Evolutionary conservation across 2,797 vertebrate genomes (phyloP).

Genomic region (Clamator glandarius): DNA sequence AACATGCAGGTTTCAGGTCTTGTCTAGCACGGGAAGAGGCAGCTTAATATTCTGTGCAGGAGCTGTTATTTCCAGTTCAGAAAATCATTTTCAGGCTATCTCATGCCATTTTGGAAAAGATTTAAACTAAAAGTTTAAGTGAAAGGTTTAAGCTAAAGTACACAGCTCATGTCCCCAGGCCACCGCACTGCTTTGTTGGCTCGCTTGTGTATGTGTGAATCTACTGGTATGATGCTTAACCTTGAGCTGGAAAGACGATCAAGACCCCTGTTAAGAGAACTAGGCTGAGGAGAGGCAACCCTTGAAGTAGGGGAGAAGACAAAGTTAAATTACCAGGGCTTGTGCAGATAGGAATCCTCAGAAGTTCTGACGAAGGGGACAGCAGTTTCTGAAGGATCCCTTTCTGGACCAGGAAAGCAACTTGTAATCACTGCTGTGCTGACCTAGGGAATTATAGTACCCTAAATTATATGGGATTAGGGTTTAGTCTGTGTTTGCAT

Average conservation of each 20-base stretch:
- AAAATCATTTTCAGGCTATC: not conserved
- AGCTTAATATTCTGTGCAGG: not conserved
- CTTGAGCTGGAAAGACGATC: not conserved
- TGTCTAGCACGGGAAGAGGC: not conserved
- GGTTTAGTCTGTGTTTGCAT: not conserved
- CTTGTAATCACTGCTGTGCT: not conserved
- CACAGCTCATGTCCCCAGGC: not conserved
- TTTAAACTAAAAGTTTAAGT: not conserved
- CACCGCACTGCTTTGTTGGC: not conserved
- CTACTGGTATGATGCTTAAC: not conserved
- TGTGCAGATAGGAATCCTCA: not conserved
- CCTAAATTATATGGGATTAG: not conserved
- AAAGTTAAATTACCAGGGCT: not conserved
- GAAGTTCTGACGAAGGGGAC: not conserved
- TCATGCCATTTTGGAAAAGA: not conserved
- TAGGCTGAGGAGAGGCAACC: not conserved
- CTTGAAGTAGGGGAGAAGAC: not conserved
- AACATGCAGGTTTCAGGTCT: not conserved
- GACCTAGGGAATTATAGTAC: not conserved
- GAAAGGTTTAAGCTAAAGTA: not conserved
- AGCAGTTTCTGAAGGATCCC: not conserved
- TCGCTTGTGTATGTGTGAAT: not conserved
- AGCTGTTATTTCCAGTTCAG: not conserved
- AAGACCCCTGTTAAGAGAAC: not conserved
- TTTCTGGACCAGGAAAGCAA: not conserved